phyloP scores from a whole-genome alignment of 2,888 invertebrate genomes.

The Acanthacorydalis orientalis region DNA sequence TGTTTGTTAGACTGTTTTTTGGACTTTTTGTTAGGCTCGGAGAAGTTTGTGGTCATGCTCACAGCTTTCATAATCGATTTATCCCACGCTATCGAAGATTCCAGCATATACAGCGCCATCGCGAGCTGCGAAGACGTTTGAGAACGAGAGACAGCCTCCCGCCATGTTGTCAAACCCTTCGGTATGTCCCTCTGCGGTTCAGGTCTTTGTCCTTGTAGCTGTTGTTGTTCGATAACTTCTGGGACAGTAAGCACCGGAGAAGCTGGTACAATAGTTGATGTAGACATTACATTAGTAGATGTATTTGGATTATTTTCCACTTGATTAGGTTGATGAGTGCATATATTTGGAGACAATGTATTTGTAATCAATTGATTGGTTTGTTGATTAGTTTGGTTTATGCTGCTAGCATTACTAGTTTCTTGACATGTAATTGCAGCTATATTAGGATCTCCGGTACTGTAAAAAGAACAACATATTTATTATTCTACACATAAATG shows the following conservation, averaged over 20 bases:
- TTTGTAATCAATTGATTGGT: background rate
- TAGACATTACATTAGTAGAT: conserved; percentile 12
- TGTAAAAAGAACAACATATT: conserved; percentile 13
- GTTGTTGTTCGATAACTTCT: conserved; percentile 6
- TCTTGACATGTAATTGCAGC: conserved; percentile 33
- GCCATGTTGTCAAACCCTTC: conserved; percentile 72
- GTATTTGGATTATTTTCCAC: conserved; percentile 14
- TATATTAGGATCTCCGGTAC: conserved; percentile 43
- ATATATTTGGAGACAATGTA: conserved; percentile 17
- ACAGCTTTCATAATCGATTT: conserved; percentile 99
- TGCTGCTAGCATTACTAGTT: conserved; percentile 26
- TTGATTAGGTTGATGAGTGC: conserved; percentile 3
- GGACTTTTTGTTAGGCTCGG: conserved; percentile 3
- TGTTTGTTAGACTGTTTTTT: conserved; percentile 7
- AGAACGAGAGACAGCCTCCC: conserved; percentile 70
- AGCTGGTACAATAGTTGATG: conserved; percentile 1
- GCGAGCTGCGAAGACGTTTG: conserved; percentile 81
- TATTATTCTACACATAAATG: background rate
- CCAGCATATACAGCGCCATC: conserved; percentile 76
- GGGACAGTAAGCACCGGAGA: background rate
- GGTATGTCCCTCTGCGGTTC: conserved; percentile 37
- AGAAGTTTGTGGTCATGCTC: conserved; percentile 29
- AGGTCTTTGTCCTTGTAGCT: conserved; percentile 6
- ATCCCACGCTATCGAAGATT: conserved; percentile 93
- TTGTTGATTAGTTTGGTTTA: conserved; percentile 23